These are phyloP conservation scores for Macroramphosus scolopax DNA, from an alignment of 2,797 vertebrate genomes.

Conservation along the genomic window DNA sequence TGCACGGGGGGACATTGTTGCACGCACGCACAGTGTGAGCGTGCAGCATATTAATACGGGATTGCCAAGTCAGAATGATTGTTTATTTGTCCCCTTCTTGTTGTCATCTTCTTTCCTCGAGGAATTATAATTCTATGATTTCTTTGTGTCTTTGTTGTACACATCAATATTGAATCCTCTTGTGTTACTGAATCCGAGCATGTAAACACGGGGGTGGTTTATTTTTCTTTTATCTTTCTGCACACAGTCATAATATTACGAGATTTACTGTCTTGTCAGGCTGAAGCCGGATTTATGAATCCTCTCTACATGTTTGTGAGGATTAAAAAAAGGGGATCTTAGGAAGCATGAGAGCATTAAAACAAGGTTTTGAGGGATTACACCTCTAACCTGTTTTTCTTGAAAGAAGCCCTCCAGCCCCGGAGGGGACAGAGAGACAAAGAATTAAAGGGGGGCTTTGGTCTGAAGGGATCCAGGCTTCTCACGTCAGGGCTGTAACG, in stretches of 20 bases:
- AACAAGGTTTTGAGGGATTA: conserved; percentile 77
- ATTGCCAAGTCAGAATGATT: not conserved
- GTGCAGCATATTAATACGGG: not conserved
- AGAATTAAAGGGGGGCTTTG: conserved; percentile 58
- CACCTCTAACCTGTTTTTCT: conserved; percentile 77
- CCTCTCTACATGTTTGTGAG: conserved; percentile 71
- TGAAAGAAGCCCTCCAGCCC: conserved; percentile 68
- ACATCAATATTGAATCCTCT: conserved; percentile 16
- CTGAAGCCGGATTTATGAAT: conserved; percentile 73
- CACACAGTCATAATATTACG: conserved; percentile 46
- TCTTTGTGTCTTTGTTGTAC: conserved; percentile 21
- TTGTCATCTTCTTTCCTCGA: conserved; percentile 24
- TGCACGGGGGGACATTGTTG: not conserved
- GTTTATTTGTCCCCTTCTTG: conserved; percentile 3
- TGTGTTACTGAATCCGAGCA: too few species aligned
- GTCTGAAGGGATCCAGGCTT: conserved; percentile 31
- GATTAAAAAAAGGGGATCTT: conserved; percentile 76
- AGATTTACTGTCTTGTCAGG: conserved; percentile 65
- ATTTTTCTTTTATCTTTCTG: conserved; percentile 11
- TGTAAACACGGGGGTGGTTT: conserved; percentile 28
- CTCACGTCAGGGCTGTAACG: too few species aligned
- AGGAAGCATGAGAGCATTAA: conserved; percentile 75
- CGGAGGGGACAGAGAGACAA: conserved; percentile 41
- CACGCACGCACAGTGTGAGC: not conserved
- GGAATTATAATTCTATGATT: conserved; percentile 33